Conservation (phyloP, 2,797 vertebrate species). For the Darevskia mixta region DNA sequence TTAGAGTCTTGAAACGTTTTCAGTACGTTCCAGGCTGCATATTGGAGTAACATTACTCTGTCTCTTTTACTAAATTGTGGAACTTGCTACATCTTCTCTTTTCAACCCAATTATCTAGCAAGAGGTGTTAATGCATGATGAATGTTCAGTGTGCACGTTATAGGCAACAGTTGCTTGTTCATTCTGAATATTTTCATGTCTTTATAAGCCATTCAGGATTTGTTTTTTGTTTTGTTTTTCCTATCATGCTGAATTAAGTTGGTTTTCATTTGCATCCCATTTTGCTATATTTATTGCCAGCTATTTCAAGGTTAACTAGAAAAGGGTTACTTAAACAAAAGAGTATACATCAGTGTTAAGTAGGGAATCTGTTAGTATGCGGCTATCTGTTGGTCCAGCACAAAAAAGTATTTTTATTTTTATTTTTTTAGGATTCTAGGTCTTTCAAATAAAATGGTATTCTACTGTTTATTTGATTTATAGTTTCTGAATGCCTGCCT, state of each 20-base stretch:
- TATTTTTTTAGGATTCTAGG: conserved; percentile 15
- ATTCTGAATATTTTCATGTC: conserved; percentile 47
- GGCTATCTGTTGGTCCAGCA: conserved; percentile 42
- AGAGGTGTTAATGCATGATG: conserved; percentile 61
- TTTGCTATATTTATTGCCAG: conserved; percentile 59
- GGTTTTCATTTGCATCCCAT: conserved; percentile 54
- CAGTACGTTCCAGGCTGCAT: conserved; percentile 42
- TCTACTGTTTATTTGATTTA: conserved; percentile 28
- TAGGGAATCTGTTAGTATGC: conserved; percentile 12
- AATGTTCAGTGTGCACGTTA: conserved; percentile 37
- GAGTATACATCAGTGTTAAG: conserved; percentile 41
- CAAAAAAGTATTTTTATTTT: neutral
- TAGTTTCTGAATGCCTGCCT: conserved; percentile 17
- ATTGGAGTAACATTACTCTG: conserved; percentile 51
- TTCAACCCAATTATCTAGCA: conserved; percentile 48
- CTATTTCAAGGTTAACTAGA: conserved; percentile 53
- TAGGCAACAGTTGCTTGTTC: conserved; percentile 43
- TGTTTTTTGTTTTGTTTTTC: neutral
- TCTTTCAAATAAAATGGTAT: conserved; percentile 4
- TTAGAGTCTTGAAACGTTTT: conserved; percentile 73
- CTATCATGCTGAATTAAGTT: conserved; percentile 56
- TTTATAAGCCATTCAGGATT: conserved; percentile 35
- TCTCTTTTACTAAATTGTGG: conserved; percentile 49
- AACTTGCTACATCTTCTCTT: conserved; percentile 47
- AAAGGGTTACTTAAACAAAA: conserved; percentile 53